These are phyloP conservation scores for Simalia tracyae DNA, from an alignment of 2,797 vertebrate species.

Conservation along the genomic window DNA sequence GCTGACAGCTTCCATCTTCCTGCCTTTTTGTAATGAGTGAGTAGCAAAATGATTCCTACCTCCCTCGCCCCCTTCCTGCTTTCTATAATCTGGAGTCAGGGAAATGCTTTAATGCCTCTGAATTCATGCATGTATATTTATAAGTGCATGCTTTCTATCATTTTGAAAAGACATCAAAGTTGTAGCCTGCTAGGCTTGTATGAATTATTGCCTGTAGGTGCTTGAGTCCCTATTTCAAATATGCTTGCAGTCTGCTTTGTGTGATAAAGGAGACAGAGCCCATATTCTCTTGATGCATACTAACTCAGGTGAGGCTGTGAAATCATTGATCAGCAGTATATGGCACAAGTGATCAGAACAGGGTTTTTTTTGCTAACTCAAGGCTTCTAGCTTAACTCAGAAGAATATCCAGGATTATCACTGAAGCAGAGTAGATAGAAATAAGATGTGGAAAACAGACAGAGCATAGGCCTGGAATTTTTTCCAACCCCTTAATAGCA, in stretches of 20 bases:
- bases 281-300: not conserved
- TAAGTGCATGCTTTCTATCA: not conserved
- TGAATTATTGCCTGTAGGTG: not conserved
- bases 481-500: not conserved
- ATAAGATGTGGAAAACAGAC: not conserved
- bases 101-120: not conserved
- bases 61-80: too few relatives aligned
- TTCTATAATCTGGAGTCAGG: not conserved
- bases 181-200: not conserved
- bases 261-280: not conserved
- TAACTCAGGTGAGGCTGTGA: constrained; percentile 2
- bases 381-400: constrained; percentile 18
- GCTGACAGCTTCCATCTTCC: not conserved
- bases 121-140: not conserved
- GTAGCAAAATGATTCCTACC: not conserved
- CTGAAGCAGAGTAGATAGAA: not conserved
- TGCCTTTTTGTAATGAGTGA: not conserved
- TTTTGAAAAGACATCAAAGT: constrained; percentile 5
- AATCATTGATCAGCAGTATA: constrained; percentile 27
- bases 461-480: not conserved
- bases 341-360: not conserved
- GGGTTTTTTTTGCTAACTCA: not conserved
- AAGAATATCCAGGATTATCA: not conserved
- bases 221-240: not conserved
- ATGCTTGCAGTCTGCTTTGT: not conserved